A percentile compares a stretch with the other conserved stretches of the same genome.
These are phyloP conservation scores for Lophius americanus DNA, from an alignment of 2,797 vertebrate species.

Conservation along the genomic window DNA sequence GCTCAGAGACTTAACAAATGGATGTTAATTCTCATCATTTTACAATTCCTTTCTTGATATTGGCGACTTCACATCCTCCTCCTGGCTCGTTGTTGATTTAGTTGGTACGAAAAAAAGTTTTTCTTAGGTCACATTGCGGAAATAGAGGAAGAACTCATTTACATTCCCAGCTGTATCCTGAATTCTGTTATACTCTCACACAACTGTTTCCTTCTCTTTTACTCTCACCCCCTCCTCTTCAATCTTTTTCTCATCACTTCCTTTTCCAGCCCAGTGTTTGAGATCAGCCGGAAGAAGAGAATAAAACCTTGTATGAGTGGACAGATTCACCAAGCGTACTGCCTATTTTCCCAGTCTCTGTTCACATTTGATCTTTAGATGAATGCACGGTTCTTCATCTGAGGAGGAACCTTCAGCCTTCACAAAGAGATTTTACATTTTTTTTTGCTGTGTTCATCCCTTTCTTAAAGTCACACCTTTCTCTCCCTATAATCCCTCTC, in stretches of 20 bases:
- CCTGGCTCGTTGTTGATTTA: not conserved
- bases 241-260: not conserved
- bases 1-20: conserved; percentile 33
- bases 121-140: no score
- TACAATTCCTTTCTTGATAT: not conserved
- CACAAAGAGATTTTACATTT: conserved; percentile 32
- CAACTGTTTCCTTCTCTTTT: conserved; percentile 15
- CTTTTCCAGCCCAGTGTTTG: conserved; percentile 2
- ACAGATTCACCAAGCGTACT: conserved; percentile 42
- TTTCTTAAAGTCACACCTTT: conserved; percentile 9
- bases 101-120: no score
- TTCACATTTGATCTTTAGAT: conserved; percentile 59
- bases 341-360: conserved; percentile 47
- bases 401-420: conserved; percentile 46
- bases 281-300: conserved; percentile 31
- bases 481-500: conserved; percentile 7
- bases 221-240: not conserved
- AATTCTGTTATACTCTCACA: conserved; percentile 19
- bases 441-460: conserved; percentile 48
- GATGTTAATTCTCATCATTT: conserved; percentile 9
- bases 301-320: conserved; percentile 31
- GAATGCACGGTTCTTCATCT: conserved; percentile 60
- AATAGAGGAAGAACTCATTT: not conserved
- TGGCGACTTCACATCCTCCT: conserved; percentile 2
- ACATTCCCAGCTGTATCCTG: not conserved